Conservation (phyloP, 2,797 vertebrate genomes). For the Neomorphus geoffroyi region DNA sequence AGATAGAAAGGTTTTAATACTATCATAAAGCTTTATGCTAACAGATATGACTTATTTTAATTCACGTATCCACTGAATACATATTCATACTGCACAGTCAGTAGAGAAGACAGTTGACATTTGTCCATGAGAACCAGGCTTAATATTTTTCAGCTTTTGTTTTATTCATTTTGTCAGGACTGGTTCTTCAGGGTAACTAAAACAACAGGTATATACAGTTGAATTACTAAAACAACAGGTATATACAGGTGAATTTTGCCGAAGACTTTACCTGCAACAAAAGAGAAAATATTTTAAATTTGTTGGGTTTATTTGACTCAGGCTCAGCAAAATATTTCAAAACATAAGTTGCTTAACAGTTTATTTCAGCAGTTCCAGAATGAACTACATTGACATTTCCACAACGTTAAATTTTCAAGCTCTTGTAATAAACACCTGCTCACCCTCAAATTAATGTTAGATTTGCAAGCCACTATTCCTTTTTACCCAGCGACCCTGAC, state of each 20-base stretch:
- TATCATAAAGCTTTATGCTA: not conserved
- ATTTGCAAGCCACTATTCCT: not conserved
- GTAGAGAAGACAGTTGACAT: not conserved
- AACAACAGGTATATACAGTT: not conserved
- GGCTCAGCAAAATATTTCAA: not conserved
- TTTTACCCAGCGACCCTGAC: fast-evolving
- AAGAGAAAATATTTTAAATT: not conserved
- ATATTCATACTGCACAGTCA: not conserved
- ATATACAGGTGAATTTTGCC: not conserved
- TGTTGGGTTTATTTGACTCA: not conserved
- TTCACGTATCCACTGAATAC: not conserved
- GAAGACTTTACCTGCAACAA: not conserved
- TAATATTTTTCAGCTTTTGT: not conserved
- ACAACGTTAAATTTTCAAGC: not conserved
- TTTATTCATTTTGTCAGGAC: not conserved
- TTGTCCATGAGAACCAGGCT: not conserved
- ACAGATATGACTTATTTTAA: not conserved
- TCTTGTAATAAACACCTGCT: not conserved
- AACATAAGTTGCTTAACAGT: not conserved
- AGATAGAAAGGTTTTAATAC: not conserved
- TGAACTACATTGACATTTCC: not conserved
- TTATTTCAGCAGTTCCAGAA: not conserved
- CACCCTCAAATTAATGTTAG: not conserved
- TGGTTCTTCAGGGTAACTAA: not conserved
- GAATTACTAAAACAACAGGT: not conserved